Conservation (phyloP, 2,888 invertebrate species). For the Pogonocherus hispidulus region DNA sequence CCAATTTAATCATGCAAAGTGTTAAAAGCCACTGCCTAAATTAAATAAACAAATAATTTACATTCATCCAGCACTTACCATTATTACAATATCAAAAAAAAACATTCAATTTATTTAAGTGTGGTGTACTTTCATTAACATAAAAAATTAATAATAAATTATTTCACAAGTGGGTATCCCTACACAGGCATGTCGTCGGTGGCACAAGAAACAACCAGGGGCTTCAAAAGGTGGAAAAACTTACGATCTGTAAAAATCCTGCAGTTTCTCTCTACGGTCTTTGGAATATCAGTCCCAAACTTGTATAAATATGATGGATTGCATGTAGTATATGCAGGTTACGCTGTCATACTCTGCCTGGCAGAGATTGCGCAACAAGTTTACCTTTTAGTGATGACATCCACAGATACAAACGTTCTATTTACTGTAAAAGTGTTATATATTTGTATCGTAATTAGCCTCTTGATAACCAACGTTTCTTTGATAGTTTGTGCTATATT, state of each 20-base stretch:
- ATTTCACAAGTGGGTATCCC: too few species aligned
- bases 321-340: constrained; percentile 33
- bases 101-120: not conserved
- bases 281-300: constrained; percentile 38
- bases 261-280: constrained; percentile 32
- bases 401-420: not conserved
- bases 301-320: constrained; percentile 40
- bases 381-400: not conserved
- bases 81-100: not conserved
- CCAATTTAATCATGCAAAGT: too few species aligned
- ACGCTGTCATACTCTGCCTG: constrained; percentile 29
- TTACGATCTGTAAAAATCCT: constrained; percentile 32
- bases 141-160: not conserved
- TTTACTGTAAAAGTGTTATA: not conserved
- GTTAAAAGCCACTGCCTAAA: too few species aligned
- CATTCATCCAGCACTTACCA: not conserved
- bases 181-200: constrained; percentile 1
- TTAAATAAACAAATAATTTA: too few species aligned
- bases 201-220: not conserved
- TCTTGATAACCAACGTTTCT: constrained; percentile 8
- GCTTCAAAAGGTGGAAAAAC: constrained; percentile 17
- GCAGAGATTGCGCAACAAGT: not conserved
- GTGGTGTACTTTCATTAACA: not conserved
- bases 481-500: constrained; percentile 26
- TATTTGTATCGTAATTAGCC: not conserved